Percentiles rank a stretch among this genome's conserved stretches.
Conservation (phyloP, 2,888 invertebrate species). For the Eupithecia centaureata region DNA sequence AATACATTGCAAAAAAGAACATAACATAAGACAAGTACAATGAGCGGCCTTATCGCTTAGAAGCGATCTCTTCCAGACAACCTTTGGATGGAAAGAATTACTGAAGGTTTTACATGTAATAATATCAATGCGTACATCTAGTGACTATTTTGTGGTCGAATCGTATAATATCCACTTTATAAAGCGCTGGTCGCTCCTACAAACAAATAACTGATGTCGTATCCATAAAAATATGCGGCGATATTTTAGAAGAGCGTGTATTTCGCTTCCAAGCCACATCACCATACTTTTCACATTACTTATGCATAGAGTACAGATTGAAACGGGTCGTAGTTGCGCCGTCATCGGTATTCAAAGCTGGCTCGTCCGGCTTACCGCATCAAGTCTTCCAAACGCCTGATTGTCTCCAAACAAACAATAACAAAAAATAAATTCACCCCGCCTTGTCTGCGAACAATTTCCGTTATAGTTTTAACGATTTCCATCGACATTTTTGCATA, state of each 20-base stretch:
- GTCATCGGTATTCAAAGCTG: slow-evolving; percentile 79
- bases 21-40: no score
- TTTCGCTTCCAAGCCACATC: slow-evolving; percentile 70
- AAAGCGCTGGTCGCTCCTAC: slow-evolving; percentile 43
- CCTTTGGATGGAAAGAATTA: no score
- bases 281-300: slow-evolving; percentile 83
- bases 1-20: no score
- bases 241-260: slow-evolving; percentile 74
- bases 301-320: slow-evolving; percentile 83
- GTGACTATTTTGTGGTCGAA: no score
- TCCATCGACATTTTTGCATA: slow-evolving; percentile 40
- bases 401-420: slow-evolving; percentile 74
- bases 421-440: slow-evolving; percentile 49
- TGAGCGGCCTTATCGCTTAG: no score
- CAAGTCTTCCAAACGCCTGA: slow-evolving; percentile 69
- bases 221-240: slow-evolving; percentile 77
- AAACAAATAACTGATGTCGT: slow-evolving; percentile 74
- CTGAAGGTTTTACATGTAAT: no score
- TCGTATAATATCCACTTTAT: slow-evolving; percentile 31
- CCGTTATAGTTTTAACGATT: slow-evolving; percentile 44
- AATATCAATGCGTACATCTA: no score
- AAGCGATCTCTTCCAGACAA: no score
- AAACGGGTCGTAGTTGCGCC: slow-evolving; percentile 76
- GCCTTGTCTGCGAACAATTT: slow-evolving; percentile 39
- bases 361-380: slow-evolving; percentile 70